Evolutionary conservation across 2,113 vertebrate species (phyloP).

Genomic region (Brachionichthys hirsutus): DNA sequence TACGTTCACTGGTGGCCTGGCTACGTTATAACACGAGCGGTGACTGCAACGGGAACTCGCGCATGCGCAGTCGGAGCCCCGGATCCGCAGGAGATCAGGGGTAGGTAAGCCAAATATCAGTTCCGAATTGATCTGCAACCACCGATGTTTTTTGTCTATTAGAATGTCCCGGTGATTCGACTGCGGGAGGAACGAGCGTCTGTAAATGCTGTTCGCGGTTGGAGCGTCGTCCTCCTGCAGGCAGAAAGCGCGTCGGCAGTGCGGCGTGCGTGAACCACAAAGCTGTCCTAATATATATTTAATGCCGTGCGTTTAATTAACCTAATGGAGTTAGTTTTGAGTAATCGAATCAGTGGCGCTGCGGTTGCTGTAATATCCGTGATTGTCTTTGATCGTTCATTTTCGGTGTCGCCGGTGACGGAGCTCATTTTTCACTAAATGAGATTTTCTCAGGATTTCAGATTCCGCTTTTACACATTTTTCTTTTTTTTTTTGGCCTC

Average conservation of each 20-base stretch:
- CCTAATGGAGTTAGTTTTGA: constrained; percentile 16
- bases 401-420: constrained; percentile 38
- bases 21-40: constrained; percentile 17
- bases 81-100: constrained; percentile 78
- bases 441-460: constrained; percentile 40
- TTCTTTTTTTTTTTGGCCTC: constrained; percentile 13
- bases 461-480: constrained; percentile 45
- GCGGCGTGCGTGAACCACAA: constrained; percentile 44
- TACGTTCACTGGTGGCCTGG: constrained; percentile 14
- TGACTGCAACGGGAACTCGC: constrained; percentile 44
- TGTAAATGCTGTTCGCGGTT: neutral
- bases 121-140: constrained; percentile 45
- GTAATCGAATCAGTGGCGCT: neutral
- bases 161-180: neutral
- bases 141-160: constrained; percentile 38
- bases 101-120: constrained; percentile 79
- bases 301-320: constrained; percentile 23
- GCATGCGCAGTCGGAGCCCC: constrained; percentile 73
- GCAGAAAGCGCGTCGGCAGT: constrained; percentile 19
- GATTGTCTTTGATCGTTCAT: constrained; percentile 49
- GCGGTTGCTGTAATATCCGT: constrained; percentile 1
- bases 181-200: neutral
- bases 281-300: constrained; percentile 28
- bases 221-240: neutral
- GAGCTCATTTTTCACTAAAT: constrained; percentile 46